Conservation (phyloP, 2,888 invertebrate genomes). For the Magallana nippona region DNA sequence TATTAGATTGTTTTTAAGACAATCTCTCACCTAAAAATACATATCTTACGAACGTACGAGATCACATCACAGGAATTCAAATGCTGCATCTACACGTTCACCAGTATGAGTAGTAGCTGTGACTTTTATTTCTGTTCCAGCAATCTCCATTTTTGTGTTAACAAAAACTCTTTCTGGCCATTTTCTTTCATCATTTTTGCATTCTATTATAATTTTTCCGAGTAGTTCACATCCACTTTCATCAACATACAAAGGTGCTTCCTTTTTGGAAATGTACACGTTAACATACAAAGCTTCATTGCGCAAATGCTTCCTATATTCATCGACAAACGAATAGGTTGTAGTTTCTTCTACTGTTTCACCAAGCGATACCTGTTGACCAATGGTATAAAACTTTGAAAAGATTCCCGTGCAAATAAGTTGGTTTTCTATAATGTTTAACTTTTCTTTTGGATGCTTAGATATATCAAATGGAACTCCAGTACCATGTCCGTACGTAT, state of each 20-base stretch:
- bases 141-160: background rate
- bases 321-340: background rate
- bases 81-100: background rate
- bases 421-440: too few species aligned
- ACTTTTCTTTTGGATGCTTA: too few species aligned
- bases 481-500: too few species aligned
- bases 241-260: slow-evolving; percentile 1
- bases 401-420: too few species aligned
- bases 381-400: background rate
- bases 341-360: background rate
- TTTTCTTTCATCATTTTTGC: background rate
- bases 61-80: background rate
- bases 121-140: slow-evolving; percentile 26
- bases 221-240: background rate
- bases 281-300: background rate
- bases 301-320: background rate
- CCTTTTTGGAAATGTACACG: background rate
- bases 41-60: too few species aligned
- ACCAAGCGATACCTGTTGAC: background rate
- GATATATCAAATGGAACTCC: too few species aligned
- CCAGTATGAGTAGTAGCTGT: background rate
- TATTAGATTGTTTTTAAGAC: too few species aligned
- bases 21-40: too few species aligned
- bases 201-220: background rate
- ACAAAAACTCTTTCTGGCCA: background rate